Percentiles rank a stretch among this genome's conserved stretches.
Evolutionary conservation across 2,888 invertebrate genomes (phyloP).

Genomic region (Dynastes grantii): DNA sequence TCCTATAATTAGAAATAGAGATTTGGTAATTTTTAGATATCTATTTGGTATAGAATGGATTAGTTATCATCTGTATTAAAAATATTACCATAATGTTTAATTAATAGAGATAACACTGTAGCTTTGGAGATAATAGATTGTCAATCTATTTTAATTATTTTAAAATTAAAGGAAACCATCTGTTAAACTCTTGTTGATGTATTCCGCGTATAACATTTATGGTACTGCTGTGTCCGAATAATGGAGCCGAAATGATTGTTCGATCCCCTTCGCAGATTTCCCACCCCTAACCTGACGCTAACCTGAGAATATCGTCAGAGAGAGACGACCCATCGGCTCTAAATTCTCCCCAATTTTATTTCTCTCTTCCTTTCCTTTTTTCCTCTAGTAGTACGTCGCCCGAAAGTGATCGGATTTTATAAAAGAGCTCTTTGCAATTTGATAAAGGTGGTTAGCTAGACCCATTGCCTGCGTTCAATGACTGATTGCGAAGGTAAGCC

Average conservation of each 20-base stretch:
- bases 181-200: not conserved
- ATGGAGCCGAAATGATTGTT: slow-evolving; percentile 60
- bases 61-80: too few species aligned
- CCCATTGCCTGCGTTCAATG: slow-evolving; percentile 64
- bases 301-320: slow-evolving; percentile 61
- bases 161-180: not conserved
- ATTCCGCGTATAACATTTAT: slow-evolving; percentile 26
- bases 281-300: slow-evolving; percentile 57
- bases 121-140: too few species aligned
- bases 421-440: slow-evolving; percentile 69
- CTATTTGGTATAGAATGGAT: too few species aligned
- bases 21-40: too few species aligned
- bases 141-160: not conserved
- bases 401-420: slow-evolving; percentile 68
- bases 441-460: slow-evolving; percentile 68
- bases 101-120: too few species aligned
- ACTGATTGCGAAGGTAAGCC: slow-evolving; percentile 62
- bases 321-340: slow-evolving; percentile 62
- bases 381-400: slow-evolving; percentile 60
- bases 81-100: too few species aligned
- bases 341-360: slow-evolving; percentile 9
- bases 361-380: not conserved
- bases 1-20: too few species aligned
- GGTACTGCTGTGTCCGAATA: slow-evolving; percentile 53
- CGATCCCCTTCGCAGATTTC: slow-evolving; percentile 51